Evolutionary conservation across 2,888 invertebrate genomes (phyloP), one percentile per base, ranked within the genome.

Genomic region (Chloromyia formosa): DNA sequence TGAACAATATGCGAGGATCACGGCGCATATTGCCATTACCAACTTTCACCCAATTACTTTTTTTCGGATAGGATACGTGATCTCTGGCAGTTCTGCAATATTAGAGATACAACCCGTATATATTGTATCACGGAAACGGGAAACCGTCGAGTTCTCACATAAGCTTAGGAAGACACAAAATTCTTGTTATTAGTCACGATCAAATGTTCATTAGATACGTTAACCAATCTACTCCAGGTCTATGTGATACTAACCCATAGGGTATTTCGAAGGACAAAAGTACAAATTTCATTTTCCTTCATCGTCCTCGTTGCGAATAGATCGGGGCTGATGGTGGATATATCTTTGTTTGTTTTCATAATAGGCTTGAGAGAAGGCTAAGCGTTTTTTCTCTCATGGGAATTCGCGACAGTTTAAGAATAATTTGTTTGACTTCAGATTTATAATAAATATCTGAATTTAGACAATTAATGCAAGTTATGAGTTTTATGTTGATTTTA

Each of bases 151-250:
- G n/a, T n/a, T n/a, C n/a, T 54, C 54, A 54, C 54, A 54, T n/a
- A 16, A 56, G 20, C 20, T 18, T 56, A 2, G 10, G 16, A 18
- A 18, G 20, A 56, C 20, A 20, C 5, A 16, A 56, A 22, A 40
- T 64, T 40, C 18, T 40, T 64, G 62, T 64, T 64, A 64, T 64
- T 64, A 64, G 62, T 64, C 62, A 64, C 62, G 62, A 64, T 64
- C 42, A 35, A 64, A 64, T 64, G 18, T 64, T 64, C 62, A 64
- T 64, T 64, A 64, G 40, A 16, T 18, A 16, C 40, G 42, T 56
- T 56, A 18, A 12, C 16, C 16, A 54, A 56, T 56, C 5, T 56
- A 20, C 20, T n/a, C 5, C 10, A 18, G 10, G 22, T 1, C 54
- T 16, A 35, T 35, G 27, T 4, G 27, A 35, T 35, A 35, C 27